phyloP scores from a whole-genome alignment of 2,888 invertebrate genomes.

The Mayetiola destructor region DNA sequence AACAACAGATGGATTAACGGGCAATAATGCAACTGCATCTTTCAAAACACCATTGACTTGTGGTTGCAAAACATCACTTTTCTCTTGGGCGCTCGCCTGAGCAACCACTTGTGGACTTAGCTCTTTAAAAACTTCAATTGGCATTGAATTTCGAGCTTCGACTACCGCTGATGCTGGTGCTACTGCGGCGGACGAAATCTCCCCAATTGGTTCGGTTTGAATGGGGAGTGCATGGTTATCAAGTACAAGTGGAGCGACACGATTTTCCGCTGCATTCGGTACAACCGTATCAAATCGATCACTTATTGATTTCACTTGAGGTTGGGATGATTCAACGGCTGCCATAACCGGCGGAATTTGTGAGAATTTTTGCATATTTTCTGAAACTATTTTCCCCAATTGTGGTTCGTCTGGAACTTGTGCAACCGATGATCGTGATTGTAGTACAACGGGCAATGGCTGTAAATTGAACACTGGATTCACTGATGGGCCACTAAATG shows the following conservation, averaged over 20 bases:
- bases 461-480: slow-evolving; percentile 1
- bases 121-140: background rate
- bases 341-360: slow-evolving; percentile 8
- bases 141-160: background rate
- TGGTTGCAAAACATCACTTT: background rate
- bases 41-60: background rate
- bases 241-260: background rate
- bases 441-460: background rate
- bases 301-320: background rate
- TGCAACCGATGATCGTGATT: slow-evolving; percentile 2
- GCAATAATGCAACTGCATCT: background rate
- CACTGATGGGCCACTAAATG: background rate
- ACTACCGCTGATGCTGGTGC: background rate
- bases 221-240: background rate
- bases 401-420: background rate
- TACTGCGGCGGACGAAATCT: too few relatives aligned
- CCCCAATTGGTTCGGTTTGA: background rate
- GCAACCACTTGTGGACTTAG: background rate
- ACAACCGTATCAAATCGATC: background rate
- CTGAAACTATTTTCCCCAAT: background rate
- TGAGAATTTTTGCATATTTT: slow-evolving; percentile 6
- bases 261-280: background rate
- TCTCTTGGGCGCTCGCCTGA: background rate
- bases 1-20: background rate
- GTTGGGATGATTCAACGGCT: background rate